Conservation (phyloP, 2,797 vertebrate genomes). For the Muraenolepis orangiensis region DNA sequence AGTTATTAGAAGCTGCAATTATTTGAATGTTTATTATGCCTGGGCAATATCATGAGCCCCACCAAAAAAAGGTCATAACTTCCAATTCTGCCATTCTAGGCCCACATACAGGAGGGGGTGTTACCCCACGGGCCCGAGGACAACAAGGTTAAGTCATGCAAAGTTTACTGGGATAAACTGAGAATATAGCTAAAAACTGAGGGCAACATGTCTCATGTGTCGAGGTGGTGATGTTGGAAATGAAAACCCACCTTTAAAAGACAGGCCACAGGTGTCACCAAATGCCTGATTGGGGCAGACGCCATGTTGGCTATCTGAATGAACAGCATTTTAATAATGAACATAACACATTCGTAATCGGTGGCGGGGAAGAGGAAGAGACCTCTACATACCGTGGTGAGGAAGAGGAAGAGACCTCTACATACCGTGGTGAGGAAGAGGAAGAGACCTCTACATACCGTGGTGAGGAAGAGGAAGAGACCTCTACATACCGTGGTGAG, state of each 20-base stretch:
- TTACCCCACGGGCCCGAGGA: not conserved
- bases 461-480: no score
- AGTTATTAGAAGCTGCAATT: constrained; percentile 73
- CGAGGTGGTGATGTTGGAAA: no score
- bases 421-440: no score
- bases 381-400: no score
- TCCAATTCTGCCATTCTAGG: constrained; percentile 54
- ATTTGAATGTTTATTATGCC: constrained; percentile 69
- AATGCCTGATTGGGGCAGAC: not conserved
- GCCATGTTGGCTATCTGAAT: not conserved
- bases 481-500: no score
- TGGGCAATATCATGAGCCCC: constrained; percentile 55
- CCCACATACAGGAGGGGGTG: not conserved
- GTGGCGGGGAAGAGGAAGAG: no score
- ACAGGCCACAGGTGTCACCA: not conserved
- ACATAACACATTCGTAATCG: not conserved
- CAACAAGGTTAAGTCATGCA: not conserved
- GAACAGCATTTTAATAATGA: not conserved
- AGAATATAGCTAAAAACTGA: not conserved
- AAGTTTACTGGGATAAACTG: not conserved
- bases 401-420: no score
- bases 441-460: no score
- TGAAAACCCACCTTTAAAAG: no score
- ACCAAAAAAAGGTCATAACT: constrained; percentile 69
- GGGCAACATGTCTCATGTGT: not conserved